A percentile compares a stretch with the other conserved stretches of the same genome.
These are phyloP conservation scores for Margarornis squamiger DNA, from an alignment of 2,797 vertebrate species.

Conservation along the genomic window DNA sequence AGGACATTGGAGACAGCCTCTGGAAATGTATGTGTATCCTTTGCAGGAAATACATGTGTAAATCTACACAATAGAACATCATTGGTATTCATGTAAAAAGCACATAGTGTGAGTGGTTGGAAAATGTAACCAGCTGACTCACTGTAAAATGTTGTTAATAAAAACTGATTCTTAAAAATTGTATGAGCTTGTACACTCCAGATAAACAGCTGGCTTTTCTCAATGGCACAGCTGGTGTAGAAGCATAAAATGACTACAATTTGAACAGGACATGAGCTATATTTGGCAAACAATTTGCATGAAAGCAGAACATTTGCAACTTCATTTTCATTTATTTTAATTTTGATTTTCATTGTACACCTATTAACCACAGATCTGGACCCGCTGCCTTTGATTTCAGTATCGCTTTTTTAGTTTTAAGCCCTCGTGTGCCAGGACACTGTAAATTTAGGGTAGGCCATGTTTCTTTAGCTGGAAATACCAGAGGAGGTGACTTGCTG, in stretches of 20 bases:
- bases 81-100: not conserved
- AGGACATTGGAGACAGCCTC: not conserved
- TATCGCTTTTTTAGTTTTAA: not conserved
- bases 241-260: conserved; percentile 13
- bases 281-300: conserved; percentile 49
- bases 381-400: not conserved
- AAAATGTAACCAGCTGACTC: conserved; percentile 38
- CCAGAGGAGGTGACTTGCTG: not conserved
- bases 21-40: not conserved
- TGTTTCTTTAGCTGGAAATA: not conserved
- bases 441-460: not conserved
- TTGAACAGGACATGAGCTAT: conserved; percentile 42
- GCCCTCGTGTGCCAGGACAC: not conserved
- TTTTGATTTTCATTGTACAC: not conserved
- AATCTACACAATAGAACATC: not conserved
- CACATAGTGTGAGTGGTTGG: not conserved
- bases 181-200: conserved; percentile 11
- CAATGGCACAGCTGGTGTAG: conserved; percentile 55
- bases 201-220: conserved; percentile 46
- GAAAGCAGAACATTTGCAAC: conserved; percentile 40
- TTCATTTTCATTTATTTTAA: not conserved
- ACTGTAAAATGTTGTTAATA: conserved; percentile 34
- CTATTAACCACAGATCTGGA: not conserved
- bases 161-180: conserved; percentile 25
- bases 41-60: not conserved